These are phyloP conservation scores for Malthinus flaveolus DNA, from an alignment of 2,888 invertebrate species.

Conservation along the genomic window DNA sequence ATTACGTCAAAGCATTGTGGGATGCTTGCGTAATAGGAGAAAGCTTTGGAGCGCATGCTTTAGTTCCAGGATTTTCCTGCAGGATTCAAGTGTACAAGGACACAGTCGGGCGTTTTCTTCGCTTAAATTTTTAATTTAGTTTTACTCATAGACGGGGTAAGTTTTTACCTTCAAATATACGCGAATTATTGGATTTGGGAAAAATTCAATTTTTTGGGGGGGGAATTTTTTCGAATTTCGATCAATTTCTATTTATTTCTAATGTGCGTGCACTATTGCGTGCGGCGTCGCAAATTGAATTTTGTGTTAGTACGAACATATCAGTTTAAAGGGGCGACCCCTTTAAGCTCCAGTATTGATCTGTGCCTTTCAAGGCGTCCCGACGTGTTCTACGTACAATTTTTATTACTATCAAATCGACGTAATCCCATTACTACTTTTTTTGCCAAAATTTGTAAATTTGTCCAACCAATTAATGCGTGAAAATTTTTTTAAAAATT, in stretches of 20 bases:
- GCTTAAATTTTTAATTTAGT: conserved; percentile 13
- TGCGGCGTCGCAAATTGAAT: too few species aligned
- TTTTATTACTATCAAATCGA: too few species aligned
- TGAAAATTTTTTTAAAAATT: background rate
- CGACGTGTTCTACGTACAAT: too few species aligned
- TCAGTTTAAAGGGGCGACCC: too few species aligned
- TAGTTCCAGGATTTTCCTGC: conserved; percentile 29
- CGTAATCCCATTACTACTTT: too few species aligned
- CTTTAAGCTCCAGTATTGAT: too few species aligned
- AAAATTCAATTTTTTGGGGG: too few species aligned
- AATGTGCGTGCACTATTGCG: too few species aligned
- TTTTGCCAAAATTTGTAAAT: too few species aligned
- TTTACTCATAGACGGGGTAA: conserved; percentile 7
- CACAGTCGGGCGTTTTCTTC: conserved; percentile 30
- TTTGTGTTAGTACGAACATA: too few species aligned
- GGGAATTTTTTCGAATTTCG: background rate
- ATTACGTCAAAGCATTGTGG: conserved; percentile 17
- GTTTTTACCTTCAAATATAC: background rate
- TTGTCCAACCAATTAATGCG: background rate
- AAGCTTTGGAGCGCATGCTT: conserved; percentile 29
- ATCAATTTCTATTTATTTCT: background rate
- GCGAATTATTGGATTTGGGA: background rate
- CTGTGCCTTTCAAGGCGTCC: too few species aligned
- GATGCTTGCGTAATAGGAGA: conserved; percentile 21
- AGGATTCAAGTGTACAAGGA: conserved; percentile 17